These are phyloP conservation scores for Aphelenchoides fujianensis DNA, from an alignment of 1,140 invertebrate species.

Conservation along the genomic window DNA sequence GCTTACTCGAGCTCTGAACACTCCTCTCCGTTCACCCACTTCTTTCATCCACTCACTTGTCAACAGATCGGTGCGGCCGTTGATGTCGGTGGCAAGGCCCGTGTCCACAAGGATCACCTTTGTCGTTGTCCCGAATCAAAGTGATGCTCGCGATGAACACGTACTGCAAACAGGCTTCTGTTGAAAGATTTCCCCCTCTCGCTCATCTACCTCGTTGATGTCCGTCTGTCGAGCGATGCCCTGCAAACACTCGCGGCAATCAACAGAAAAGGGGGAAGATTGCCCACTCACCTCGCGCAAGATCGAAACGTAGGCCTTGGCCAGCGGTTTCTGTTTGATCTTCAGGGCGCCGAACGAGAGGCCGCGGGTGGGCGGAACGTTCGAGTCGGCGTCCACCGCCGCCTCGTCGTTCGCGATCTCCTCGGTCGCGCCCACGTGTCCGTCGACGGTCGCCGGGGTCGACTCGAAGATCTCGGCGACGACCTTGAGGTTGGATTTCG, in stretches of 20 bases:
- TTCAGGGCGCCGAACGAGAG: background rate
- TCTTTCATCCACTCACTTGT: slow-evolving; percentile 34
- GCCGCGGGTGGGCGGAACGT: background rate
- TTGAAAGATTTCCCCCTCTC: too few relatives aligned
- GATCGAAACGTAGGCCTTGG: slow-evolving; percentile 25
- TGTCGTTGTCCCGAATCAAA: slow-evolving; percentile 49
- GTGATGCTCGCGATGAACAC: slow-evolving; percentile 59
- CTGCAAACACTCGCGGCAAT: slow-evolving; percentile 22
- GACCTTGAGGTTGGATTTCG: background rate
- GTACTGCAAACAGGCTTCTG: too few relatives aligned
- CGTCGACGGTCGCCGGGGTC: background rate
- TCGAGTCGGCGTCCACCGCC: background rate
- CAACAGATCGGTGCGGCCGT: slow-evolving; percentile 49
- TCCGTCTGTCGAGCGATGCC: slow-evolving; percentile 55
- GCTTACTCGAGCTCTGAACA: slow-evolving; percentile 43
- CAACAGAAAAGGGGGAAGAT: slow-evolving; percentile 2
- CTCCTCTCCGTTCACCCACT: slow-evolving; percentile 16
- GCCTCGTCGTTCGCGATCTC: background rate
- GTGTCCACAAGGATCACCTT: slow-evolving; percentile 59
- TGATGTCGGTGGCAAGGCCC: slow-evolving; percentile 59
- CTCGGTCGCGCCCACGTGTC: slow-evolving; percentile 1
- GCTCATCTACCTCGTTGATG: too few relatives aligned
- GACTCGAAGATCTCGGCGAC: slow-evolving; percentile 1
- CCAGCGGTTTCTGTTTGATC: slow-evolving; percentile 4
- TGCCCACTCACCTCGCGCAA: slow-evolving; percentile 34